Conservation (phyloP, 2,797 vertebrate genomes). For the Dendrocincla tyrannina region DNA sequence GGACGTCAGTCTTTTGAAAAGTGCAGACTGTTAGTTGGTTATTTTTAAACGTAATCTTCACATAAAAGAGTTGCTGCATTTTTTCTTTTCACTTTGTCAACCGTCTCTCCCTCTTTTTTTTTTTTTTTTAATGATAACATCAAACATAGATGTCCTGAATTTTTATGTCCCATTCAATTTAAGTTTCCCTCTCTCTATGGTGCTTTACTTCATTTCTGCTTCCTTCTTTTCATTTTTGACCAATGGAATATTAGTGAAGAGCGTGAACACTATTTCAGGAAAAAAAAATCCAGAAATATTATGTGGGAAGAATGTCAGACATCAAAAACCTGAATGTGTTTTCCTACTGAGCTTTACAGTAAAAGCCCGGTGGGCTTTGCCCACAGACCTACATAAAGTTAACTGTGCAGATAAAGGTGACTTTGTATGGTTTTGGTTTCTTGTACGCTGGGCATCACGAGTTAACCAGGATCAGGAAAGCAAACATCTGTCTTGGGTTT, state of each 20-base stretch:
- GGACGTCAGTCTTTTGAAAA: constrained; percentile 80
- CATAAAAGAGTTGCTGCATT: constrained; percentile 75
- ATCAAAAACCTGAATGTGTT: constrained; percentile 2
- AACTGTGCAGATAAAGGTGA: constrained; percentile 26
- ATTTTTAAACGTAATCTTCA: constrained; percentile 82
- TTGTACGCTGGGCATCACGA: background rate
- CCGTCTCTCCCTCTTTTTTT: constrained; percentile 23
- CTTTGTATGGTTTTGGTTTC: constrained; percentile 60
- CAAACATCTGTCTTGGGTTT: background rate
- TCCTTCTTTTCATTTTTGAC: background rate
- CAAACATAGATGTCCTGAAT: constrained; percentile 27
- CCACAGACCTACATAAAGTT: constrained; percentile 20
- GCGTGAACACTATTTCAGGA: background rate
- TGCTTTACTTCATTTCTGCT: background rate
- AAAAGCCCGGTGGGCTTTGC: constrained; percentile 26
- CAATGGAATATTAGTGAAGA: background rate
- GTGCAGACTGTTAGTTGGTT: constrained; percentile 77
- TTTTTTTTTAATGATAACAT: constrained; percentile 58
- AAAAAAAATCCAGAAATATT: background rate
- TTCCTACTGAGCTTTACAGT: constrained; percentile 41
- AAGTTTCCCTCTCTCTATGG: background rate
- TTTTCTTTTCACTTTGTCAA: constrained; percentile 69
- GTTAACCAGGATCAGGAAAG: constrained; percentile 54
- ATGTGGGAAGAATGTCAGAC: background rate
- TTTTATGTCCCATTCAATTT: constrained; percentile 59